Evolutionary conservation across 2,888 invertebrate genomes (phyloP), one percentile per base, ranked within the genome.

Genomic region (Clunio marinus): DNA sequence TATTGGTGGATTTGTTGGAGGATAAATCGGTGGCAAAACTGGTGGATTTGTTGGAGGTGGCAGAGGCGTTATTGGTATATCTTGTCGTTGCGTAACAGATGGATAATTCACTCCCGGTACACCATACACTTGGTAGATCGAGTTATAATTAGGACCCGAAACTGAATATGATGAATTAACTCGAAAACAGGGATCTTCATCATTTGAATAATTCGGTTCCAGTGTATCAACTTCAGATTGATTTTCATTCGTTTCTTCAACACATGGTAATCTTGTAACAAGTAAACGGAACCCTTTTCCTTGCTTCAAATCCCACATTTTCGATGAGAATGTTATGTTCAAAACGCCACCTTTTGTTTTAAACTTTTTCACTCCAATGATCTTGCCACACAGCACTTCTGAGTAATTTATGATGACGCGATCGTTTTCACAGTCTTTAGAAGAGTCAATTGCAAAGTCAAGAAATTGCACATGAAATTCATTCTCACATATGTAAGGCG

Each of bases 391-490:
- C 15, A 83, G 74, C 3, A 80, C 75, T 70, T 82, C 77, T 41
- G 75, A 74, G 68, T 80, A 74, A 0, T 80, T 81, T 55, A 85
- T 77, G 71, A 81, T 80, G 57, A 85, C 72, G 69, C 81, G 80
- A 74, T 83, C 83, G 45, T 79, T 78, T 3, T 72, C 73, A 74
- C 85, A 85, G 69, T 80, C 80, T 4, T 74, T 71, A 2, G 83
- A 81, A 1, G 78, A 70, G 71, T 80, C 79, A 45, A 85, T 70
- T 69, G 78, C 74, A 71, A 85, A 85, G 73, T 84, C 81, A 46
- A 84, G 73, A 72, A 85, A 84, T 72, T 83, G 80, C 28, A 85
- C 75, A 70, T 81, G 80, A 72, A 81, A 84, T 58, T 79, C 76
- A 59, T 80, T 81, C 13, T 81, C 77, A 70, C 84, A 84, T 4